Evolutionary conservation across 2,888 invertebrate genomes (phyloP).

Genomic region (Scaptomyza caliginosa): DNA sequence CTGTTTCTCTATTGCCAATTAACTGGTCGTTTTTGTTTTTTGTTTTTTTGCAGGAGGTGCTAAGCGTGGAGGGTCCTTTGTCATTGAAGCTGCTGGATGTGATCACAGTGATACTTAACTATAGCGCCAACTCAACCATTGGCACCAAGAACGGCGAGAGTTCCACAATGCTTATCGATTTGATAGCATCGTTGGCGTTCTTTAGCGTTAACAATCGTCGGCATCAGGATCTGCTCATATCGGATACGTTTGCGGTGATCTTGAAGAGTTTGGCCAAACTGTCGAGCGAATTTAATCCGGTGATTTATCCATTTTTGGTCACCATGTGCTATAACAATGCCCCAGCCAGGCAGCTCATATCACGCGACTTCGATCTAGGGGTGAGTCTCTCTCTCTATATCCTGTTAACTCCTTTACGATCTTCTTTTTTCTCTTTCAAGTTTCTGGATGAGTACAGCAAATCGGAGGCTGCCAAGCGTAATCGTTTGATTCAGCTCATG

Average conservation of each 20-base stretch:
- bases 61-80: slow-evolving; percentile 79
- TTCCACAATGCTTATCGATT: slow-evolving; percentile 83
- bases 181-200: slow-evolving; percentile 84
- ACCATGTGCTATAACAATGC: slow-evolving; percentile 83
- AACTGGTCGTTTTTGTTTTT: slow-evolving; percentile 21
- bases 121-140: slow-evolving; percentile 73
- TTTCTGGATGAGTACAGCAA: slow-evolving; percentile 83
- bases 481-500: slow-evolving; percentile 78
- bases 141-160: slow-evolving; percentile 81
- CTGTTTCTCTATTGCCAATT: slow-evolving; percentile 65
- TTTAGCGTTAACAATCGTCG: slow-evolving; percentile 83
- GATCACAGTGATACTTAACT: slow-evolving; percentile 82
- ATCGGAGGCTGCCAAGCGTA: slow-evolving; percentile 83
- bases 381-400: slow-evolving; percentile 68
- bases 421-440: slow-evolving; percentile 52
- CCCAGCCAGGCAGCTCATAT: slow-evolving; percentile 81
- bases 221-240: slow-evolving; percentile 83
- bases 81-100: slow-evolving; percentile 83
- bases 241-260: slow-evolving; percentile 83
- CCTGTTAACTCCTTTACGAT: not conserved
- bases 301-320: slow-evolving; percentile 84
- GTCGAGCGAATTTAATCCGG: slow-evolving; percentile 82
- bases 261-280: slow-evolving; percentile 83
- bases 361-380: slow-evolving; percentile 83
- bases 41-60: slow-evolving; percentile 77